A percentile compares a stretch with the other conserved stretches of the same genome.
Conservation (phyloP, 2,888 invertebrate genomes). For the Desoria tigrina region DNA sequence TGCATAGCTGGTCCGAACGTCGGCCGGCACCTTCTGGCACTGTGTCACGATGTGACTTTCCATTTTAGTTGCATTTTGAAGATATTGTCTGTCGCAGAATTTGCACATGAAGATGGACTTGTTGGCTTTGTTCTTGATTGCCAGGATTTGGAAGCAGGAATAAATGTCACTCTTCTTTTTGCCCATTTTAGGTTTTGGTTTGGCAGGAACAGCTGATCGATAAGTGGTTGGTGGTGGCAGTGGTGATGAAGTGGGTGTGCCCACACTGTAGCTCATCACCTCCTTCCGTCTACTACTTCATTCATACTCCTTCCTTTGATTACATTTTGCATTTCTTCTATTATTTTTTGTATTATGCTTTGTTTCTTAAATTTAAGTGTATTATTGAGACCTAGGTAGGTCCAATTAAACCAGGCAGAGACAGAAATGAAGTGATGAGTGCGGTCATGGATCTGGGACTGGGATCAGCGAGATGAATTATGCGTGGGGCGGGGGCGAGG, state of each 20-base stretch:
- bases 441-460: too few relatives aligned
- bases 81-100: constrained; percentile 38
- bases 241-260: too few relatives aligned
- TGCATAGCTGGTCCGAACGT: constrained; percentile 31
- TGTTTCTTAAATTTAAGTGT: background rate
- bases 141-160: constrained; percentile 39
- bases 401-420: too few relatives aligned
- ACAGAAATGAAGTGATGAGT: too few relatives aligned
- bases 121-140: constrained; percentile 41
- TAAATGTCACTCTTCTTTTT: constrained; percentile 44
- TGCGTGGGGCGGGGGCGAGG: too few relatives aligned
- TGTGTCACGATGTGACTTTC: constrained; percentile 39
- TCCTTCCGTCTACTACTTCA: too few relatives aligned
- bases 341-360: background rate
- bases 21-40: constrained; percentile 37
- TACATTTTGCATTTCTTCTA: background rate
- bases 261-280: too few relatives aligned
- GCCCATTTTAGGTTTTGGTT: constrained; percentile 30
- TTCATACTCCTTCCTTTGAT: background rate
- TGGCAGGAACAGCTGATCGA: background rate
- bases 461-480: too few relatives aligned
- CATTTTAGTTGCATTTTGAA: constrained; percentile 17
- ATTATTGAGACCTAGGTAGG: too few relatives aligned
- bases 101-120: constrained; percentile 43
- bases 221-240: background rate